A percentile compares a stretch with the other conserved stretches of the same genome.
Evolutionary conservation across 2,888 invertebrate genomes (phyloP).

Genomic region (Drosophila limbata): DNA sequence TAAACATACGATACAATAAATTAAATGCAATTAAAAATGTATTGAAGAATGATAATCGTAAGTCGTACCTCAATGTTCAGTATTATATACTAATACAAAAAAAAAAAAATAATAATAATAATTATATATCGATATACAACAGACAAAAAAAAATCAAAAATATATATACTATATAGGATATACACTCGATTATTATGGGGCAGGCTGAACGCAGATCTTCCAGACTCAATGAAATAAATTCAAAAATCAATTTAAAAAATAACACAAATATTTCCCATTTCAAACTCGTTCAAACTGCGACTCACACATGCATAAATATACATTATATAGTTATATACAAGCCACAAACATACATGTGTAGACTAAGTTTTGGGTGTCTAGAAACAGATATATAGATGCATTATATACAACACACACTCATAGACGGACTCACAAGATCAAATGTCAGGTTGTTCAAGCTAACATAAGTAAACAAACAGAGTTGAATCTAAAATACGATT

Average conservation of each 20-base stretch:
- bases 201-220: slow-evolving; percentile 19
- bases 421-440: slow-evolving; percentile 56
- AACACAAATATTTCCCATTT: not conserved
- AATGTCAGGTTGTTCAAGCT: slow-evolving; percentile 62
- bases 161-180: slow-evolving; percentile 10
- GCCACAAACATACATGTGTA: slow-evolving; percentile 21
- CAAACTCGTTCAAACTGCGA: slow-evolving; percentile 11
- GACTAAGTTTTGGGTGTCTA: slow-evolving; percentile 61
- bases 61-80: slow-evolving; percentile 80
- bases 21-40: slow-evolving; percentile 52
- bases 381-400: slow-evolving; percentile 16
- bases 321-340: slow-evolving; percentile 10
- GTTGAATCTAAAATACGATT: slow-evolving; percentile 11
- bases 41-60: slow-evolving; percentile 78
- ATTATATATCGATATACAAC: slow-evolving; percentile 13
- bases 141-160: not conserved
- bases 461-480: slow-evolving; percentile 24
- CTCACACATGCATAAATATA: slow-evolving; percentile 12
- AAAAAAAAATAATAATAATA: slow-evolving; percentile 19
- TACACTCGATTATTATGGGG: slow-evolving; percentile 9
- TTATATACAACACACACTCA: slow-evolving; percentile 29
- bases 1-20: slow-evolving; percentile 34
- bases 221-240: not conserved
- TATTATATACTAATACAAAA: slow-evolving; percentile 50
- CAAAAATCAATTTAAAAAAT: not conserved